Evolutionary conservation across 2,888 invertebrate genomes (phyloP), one percentile per base, ranked within the genome.

Genomic region (Pocota personata): DNA sequence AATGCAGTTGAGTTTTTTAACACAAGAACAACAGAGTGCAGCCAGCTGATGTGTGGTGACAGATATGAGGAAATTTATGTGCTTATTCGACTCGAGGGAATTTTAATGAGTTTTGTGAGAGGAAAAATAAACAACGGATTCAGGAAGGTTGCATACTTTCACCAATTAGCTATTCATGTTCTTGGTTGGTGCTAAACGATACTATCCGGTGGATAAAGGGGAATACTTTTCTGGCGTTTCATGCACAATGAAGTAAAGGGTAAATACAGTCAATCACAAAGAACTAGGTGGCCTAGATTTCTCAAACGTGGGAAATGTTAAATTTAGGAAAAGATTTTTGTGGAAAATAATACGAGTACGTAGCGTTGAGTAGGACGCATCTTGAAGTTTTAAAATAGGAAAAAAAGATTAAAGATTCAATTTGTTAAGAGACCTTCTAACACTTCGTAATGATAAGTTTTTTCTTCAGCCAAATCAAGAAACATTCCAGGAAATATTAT

Each of bases 41-140:
- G n/a, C 46, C 71, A 71, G 43, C 77, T 82, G 82, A 77, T 77
- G 67, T 37, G 30, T 46, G 64, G 69, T 58, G 82, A 77, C 62
- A 77, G 71, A 64, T 48, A 57, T 14, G 37, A 8, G 21, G n/a
- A 50, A 52, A 82, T 82, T 69, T 76, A 69, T 82, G 52, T 78
- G 75, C 69, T 69, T 46, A 24, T 71, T 24, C 32, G 19, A 24
- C n/a, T 64, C 16, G 32, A 64, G 12, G 57, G 64, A 69, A 64
- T 76, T 76, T 62, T 46, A 57, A 82, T 77, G 76, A 71, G 57
- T 58, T 77, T 58, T 32, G 37, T 7, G 27, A 32, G 27, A 12
- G 10, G 27, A 21, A 62, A 62, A 71, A 52, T 58, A 46, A 64
- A 72, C 40, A 62, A n/a, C 10, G 35, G 10, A 43, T 58, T 57